Conservation (phyloP, 2,888 invertebrate species). For the Pharmacophagus antenor region DNA sequence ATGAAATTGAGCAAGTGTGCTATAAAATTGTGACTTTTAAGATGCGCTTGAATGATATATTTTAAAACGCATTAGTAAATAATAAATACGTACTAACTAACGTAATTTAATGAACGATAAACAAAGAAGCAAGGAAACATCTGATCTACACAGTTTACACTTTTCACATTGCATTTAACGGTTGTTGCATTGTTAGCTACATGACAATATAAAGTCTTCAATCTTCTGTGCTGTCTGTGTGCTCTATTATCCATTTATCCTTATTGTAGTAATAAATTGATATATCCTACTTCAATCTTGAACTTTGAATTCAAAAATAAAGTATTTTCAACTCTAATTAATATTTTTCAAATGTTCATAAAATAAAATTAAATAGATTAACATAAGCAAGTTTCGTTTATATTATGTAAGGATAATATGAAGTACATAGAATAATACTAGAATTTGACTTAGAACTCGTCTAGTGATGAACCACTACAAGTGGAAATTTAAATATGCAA, state of each 20-base stretch:
- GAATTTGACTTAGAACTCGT: background rate
- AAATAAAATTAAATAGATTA: background rate
- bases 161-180: background rate
- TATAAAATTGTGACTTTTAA: too few species aligned
- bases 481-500: background rate
- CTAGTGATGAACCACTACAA: background rate
- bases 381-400: background rate
- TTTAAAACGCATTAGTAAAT: too few species aligned
- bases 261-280: conserved; percentile 5
- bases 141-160: background rate
- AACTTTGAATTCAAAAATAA: background rate
- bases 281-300: background rate
- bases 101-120: too few species aligned
- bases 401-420: background rate
- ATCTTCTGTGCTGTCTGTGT: background rate
- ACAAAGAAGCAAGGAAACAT: background rate
- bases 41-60: too few species aligned
- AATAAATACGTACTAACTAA: too few species aligned
- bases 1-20: too few species aligned
- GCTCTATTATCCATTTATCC: background rate
- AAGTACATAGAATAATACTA: background rate
- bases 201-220: conserved; percentile 1
- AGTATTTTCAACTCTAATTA: background rate
- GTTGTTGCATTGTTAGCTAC: conserved; percentile 1
- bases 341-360: background rate